phyloP scores from a whole-genome alignment of 1,140 invertebrate species.

The Heliconius nattereri region DNA sequence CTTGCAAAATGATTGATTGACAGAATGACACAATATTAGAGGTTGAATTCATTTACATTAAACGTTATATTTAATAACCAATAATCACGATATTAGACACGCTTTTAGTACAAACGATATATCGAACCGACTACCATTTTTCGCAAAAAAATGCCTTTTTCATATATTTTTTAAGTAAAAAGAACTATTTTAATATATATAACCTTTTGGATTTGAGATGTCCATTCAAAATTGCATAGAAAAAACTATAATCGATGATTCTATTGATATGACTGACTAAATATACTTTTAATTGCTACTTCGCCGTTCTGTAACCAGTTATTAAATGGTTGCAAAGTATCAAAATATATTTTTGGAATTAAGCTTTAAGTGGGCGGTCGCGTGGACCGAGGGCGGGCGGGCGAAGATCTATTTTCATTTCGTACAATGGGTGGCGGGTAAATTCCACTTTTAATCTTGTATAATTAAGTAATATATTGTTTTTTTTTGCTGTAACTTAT shows the following conservation, averaged over 20 bases:
- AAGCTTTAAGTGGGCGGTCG: slow-evolving; percentile 10
- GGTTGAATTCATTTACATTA: slow-evolving; percentile 36
- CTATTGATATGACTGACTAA: slow-evolving; percentile 61
- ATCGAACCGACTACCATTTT: neutral
- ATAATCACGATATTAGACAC: slow-evolving; percentile 48
- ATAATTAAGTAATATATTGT: slow-evolving; percentile 35
- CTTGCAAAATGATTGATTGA: slow-evolving; percentile 50
- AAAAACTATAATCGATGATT: slow-evolving; percentile 54
- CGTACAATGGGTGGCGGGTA: slow-evolving; percentile 56
- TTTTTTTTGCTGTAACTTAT: slow-evolving; percentile 20
- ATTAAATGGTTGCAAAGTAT: slow-evolving; percentile 71
- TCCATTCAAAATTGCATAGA: neutral
- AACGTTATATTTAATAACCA: slow-evolving; percentile 28
- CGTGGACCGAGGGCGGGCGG: slow-evolving; percentile 35
- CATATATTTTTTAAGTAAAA: neutral
- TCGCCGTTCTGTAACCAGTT: slow-evolving; percentile 44
- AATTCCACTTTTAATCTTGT: slow-evolving; percentile 39
- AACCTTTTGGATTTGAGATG: neutral
- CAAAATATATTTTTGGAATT: slow-evolving; percentile 53
- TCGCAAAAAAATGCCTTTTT: neutral
- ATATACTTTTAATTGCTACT: slow-evolving; percentile 68
- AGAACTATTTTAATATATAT: neutral
- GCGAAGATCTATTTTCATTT: slow-evolving; percentile 59
- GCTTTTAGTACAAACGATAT: slow-evolving; percentile 19
- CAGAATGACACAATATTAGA: slow-evolving; percentile 52